Conservation (phyloP, 2,797 vertebrate genomes). For the Aythya fuligula region DNA sequence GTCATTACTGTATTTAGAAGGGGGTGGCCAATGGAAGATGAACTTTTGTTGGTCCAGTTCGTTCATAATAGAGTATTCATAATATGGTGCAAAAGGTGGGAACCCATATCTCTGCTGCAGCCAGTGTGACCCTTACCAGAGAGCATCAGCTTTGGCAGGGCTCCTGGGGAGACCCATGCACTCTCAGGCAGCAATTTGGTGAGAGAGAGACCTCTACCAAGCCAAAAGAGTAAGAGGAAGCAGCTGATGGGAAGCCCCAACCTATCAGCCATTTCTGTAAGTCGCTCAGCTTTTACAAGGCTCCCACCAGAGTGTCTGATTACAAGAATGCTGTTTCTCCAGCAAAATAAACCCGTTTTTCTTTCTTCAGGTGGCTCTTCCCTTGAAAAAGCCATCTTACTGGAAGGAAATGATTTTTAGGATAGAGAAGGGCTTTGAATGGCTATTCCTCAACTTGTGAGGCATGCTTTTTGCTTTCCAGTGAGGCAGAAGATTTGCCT, state of each 20-base stretch:
- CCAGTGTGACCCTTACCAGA: not conserved
- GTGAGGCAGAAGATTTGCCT: not conserved
- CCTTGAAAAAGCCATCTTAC: not conserved
- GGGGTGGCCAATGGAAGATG: not conserved
- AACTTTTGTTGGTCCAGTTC: not conserved
- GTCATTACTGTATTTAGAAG: slow-evolving; percentile 12
- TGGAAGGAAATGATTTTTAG: not conserved
- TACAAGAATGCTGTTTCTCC: not conserved
- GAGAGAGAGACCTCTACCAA: not conserved
- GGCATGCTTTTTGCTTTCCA: not conserved
- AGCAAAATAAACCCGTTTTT: not conserved
- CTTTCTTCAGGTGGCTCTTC: not conserved
- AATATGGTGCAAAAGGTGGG: not conserved
- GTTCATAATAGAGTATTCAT: not conserved
- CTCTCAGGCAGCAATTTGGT: not conserved
- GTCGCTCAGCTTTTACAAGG: accelerated
- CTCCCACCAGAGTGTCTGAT: not conserved
- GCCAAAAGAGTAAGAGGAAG: not conserved
- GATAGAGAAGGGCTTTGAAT: not conserved
- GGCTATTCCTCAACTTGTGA: not conserved
- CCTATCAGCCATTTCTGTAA: not conserved
- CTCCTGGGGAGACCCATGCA: accelerated
- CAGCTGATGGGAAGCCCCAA: not conserved
- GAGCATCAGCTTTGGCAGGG: accelerated
- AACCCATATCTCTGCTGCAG: not conserved